phyloP scores from a whole-genome alignment of 2,888 invertebrate genomes.

The Bellardia pandia region DNA sequence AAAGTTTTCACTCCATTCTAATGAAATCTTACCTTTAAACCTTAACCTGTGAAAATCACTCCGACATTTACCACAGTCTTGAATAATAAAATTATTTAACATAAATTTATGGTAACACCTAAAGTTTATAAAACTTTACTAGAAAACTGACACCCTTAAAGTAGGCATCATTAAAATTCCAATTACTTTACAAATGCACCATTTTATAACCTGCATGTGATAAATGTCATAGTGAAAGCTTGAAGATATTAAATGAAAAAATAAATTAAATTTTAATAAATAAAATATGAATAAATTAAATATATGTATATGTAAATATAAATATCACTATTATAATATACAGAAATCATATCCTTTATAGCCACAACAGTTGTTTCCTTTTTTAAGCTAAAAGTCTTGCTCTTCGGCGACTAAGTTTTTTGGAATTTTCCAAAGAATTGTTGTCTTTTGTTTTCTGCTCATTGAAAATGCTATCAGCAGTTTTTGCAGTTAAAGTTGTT shows the following conservation, averaged over 20 bases:
- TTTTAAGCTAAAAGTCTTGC: not conserved
- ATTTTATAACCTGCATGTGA: not conserved
- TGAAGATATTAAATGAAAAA: not conserved
- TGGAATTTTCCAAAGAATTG: not conserved
- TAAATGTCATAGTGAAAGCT: not conserved
- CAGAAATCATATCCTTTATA: not conserved
- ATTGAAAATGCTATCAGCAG: not conserved
- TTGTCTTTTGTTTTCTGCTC: not conserved
- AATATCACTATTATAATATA: conserved; percentile 11
- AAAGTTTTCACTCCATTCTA: too few species aligned
- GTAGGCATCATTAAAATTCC: not conserved
- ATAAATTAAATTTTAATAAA: not conserved
- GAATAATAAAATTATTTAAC: not conserved
- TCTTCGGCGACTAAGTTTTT: conserved; percentile 31
- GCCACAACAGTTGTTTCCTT: not conserved
- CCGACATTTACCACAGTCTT: not conserved
- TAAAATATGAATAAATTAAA: conserved; percentile 32
- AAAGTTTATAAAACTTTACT: not conserved
- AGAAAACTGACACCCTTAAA: not conserved
- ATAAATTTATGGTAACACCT: not conserved
- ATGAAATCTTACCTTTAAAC: conserved; percentile 9
- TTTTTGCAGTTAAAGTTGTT: not conserved
- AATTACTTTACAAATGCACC: not conserved
- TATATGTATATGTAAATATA: not conserved
- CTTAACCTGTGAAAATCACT: not conserved